Percentiles rank a stretch among this genome's conserved stretches.
Evolutionary conservation across 2,113 vertebrate species (phyloP).

Genomic region (Aptenodytes forsteri): DNA sequence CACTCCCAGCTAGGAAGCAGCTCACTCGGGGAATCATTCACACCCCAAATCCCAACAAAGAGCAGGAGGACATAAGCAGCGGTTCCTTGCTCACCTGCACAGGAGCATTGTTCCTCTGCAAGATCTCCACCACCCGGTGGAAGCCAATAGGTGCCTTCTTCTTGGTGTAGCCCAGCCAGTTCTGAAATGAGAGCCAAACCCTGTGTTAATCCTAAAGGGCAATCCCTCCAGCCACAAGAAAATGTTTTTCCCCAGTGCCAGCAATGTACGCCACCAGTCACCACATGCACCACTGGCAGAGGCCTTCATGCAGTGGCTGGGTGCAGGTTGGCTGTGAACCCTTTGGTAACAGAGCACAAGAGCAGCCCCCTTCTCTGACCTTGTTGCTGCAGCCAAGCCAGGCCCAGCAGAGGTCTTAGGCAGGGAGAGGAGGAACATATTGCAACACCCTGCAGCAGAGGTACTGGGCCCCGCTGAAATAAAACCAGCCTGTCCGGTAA

Average conservation of each 20-base stretch:
- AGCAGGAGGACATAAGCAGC: not conserved
- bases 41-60: not conserved
- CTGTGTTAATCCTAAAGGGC: not conserved
- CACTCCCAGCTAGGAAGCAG: not conserved
- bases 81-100: constrained; percentile 75
- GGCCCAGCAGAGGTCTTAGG: not conserved
- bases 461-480: not conserved
- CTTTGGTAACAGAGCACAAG: not conserved
- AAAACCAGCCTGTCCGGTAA: not conserved
- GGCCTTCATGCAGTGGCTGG: not conserved
- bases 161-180: constrained; percentile 94
- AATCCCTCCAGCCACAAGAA: not conserved
- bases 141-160: constrained; percentile 92
- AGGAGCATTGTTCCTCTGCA: constrained; percentile 92
- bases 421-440: not conserved
- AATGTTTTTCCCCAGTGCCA: not conserved
- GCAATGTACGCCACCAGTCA: fast-evolving
- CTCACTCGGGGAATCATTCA: not conserved
- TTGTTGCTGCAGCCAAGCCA: not conserved
- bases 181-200: constrained; percentile 69
- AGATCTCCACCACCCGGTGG: constrained; percentile 90
- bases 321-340: not conserved
- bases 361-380: not conserved
- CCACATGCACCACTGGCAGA: not conserved
- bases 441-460: not conserved